phyloP scores from a whole-genome alignment of 2,113 vertebrate species.

The Hydrolagus affinis region DNA sequence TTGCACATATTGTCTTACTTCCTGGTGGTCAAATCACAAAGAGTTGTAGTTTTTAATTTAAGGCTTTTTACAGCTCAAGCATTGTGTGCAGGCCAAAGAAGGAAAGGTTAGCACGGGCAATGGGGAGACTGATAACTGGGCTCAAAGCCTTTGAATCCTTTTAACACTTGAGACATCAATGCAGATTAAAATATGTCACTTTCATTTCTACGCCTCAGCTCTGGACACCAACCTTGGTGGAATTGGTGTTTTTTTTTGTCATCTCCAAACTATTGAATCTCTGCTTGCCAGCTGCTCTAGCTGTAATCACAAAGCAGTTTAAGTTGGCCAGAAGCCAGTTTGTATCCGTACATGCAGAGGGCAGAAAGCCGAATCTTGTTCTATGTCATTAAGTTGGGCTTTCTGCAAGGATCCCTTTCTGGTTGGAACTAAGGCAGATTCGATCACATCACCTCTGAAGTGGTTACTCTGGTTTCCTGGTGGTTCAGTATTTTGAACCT shows the following conservation, averaged over 20 bases:
- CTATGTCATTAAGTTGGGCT: too few species aligned
- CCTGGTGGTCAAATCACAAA: background rate
- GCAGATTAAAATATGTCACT: constrained; percentile 14
- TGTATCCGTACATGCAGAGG: background rate
- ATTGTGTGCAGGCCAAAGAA: background rate
- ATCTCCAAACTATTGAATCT: constrained; percentile 7
- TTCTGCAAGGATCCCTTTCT: too few species aligned
- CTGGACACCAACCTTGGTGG: background rate
- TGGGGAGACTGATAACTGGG: background rate
- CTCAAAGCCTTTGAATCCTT: background rate
- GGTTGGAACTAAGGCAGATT: too few species aligned
- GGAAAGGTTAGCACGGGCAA: too few species aligned
- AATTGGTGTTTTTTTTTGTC: constrained; percentile 1
- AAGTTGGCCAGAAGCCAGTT: background rate
- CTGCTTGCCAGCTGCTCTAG: background rate
- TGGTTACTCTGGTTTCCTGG: too few species aligned
- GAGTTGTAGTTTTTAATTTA: background rate
- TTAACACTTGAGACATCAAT: background rate
- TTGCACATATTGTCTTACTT: background rate
- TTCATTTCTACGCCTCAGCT: too few species aligned
- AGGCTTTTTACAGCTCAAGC: too few species aligned
- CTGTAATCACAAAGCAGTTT: background rate
- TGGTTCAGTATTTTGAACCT: too few species aligned
- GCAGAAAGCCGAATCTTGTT: too few species aligned
- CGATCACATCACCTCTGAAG: too few species aligned